Evolutionary conservation across 2,888 invertebrate species (phyloP), one percentile per base, ranked within the genome.

Genomic region (Pseudococcus viburni): DNA sequence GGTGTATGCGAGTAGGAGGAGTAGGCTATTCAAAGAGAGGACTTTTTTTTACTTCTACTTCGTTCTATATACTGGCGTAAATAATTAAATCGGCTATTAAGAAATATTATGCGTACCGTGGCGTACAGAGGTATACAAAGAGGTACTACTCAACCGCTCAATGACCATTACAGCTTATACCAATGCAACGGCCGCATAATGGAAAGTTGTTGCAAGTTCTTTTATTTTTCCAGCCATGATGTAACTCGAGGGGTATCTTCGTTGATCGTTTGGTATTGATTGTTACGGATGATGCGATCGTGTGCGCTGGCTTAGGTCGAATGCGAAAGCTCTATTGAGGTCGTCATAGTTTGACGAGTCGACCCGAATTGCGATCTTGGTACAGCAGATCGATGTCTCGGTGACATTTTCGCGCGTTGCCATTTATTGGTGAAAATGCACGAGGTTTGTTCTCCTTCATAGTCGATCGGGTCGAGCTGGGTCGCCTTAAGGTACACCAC

Each of bases 371-470:
- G 51, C n/a, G 1, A 51, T 84, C 51, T 86, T 59, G 22, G 22
- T 33, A 39, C 19, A 9, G 42, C 64, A 73, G 33, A 73, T 73
- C 73, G 33, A 73, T 33, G 15, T 33, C 33, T 33, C 33, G 26
- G 26, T 73, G 73, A 73, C 73, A 73, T 73, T 73, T 73, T 26
- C 33, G 73, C 19, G 5, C 1, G 3, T 33, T 33, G 26, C 26
- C 3, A 33, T 68, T 73, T 73, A 73, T 73, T 33, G 73, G 46
- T 83, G 80, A 46, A 42, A 83, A 83, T 22, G 19, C 8, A 8
- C 19, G 46, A 64, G 46, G 80, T 83, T 83, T n/a, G 80, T 77
- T 83, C 83, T 88, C 80, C 88, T 88, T 88, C 88, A 88, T 88
- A 88, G 80, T 88, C 77, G 88, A 88, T 88, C 88, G 83, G 55